These are phyloP conservation scores for Nothura maculosa DNA, from an alignment of 2,797 vertebrate species.

Conservation along the genomic window DNA sequence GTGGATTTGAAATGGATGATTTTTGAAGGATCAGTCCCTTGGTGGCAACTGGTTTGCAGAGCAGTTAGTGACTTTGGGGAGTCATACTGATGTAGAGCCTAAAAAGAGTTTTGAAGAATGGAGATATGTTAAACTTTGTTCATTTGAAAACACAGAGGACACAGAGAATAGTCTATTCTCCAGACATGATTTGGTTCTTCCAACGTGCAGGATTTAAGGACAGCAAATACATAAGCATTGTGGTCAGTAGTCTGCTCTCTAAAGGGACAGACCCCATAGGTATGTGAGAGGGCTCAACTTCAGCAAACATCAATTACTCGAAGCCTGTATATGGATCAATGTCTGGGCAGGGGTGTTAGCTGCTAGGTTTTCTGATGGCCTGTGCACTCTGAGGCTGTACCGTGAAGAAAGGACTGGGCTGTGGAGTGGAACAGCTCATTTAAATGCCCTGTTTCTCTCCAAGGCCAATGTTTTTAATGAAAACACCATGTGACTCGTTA, in stretches of 20 bases:
- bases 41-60: background rate
- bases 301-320: background rate
- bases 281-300: slow-evolving; percentile 26
- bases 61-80: background rate
- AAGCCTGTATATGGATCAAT: accelerated
- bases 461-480: background rate
- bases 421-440: background rate
- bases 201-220: background rate
- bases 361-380: background rate
- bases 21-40: background rate
- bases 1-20: background rate
- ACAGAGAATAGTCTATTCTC: background rate
- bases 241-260: slow-evolving; percentile 17
- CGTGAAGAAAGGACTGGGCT: background rate
- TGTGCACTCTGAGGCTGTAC: background rate
- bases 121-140: background rate
- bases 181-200: background rate
- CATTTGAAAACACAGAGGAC: background rate
- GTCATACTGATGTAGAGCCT: background rate
- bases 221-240: background rate
- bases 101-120: background rate
- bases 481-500: background rate
- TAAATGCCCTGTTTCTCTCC: background rate
- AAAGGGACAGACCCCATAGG: background rate
- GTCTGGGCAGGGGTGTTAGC: background rate